Conservation (phyloP, 64 coral and sea anemone genomes). For the Hydrozoanthus tunicans region DNA sequence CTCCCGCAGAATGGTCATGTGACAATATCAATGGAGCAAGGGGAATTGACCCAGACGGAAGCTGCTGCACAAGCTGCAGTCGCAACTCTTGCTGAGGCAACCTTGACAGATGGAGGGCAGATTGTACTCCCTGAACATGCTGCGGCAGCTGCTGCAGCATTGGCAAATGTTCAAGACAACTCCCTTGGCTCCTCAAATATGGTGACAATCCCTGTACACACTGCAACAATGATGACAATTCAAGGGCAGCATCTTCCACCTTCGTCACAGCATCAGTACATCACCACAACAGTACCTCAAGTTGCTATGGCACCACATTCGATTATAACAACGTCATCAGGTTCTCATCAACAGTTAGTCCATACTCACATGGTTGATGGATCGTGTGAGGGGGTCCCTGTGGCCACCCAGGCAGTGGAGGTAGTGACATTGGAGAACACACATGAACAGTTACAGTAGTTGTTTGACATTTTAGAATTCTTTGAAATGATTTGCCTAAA, state of each 20-base stretch:
- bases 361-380: slow-evolving; percentile 91
- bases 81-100: slow-evolving; percentile 98
- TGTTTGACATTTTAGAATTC: slow-evolving; percentile 4
- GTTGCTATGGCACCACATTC: slow-evolving; percentile 99
- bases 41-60: slow-evolving; percentile 87
- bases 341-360: slow-evolving; percentile 66
- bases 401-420: slow-evolving; percentile 96
- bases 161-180: slow-evolving; percentile 88
- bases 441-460: slow-evolving; percentile 78
- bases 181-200: slow-evolving; percentile 82
- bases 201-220: slow-evolving; percentile 97
- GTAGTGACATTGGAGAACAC: slow-evolving; percentile 96
- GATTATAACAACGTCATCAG: slow-evolving; percentile 86
- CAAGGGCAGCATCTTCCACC: slow-evolving; percentile 78
- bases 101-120: slow-evolving; percentile 94
- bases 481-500: background rate
- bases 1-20: slow-evolving; percentile 73
- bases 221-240: slow-evolving; percentile 94
- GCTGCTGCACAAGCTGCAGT: slow-evolving; percentile 96
- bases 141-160: slow-evolving; percentile 80
- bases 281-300: slow-evolving; percentile 85
- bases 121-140: slow-evolving; percentile 98
- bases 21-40: slow-evolving; percentile 84
- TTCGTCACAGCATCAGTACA: slow-evolving; percentile 80
- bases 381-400: slow-evolving; percentile 85